phyloP scores from a whole-genome alignment of 2,113 vertebrate species.

The Cyanoderma ruficeps region DNA sequence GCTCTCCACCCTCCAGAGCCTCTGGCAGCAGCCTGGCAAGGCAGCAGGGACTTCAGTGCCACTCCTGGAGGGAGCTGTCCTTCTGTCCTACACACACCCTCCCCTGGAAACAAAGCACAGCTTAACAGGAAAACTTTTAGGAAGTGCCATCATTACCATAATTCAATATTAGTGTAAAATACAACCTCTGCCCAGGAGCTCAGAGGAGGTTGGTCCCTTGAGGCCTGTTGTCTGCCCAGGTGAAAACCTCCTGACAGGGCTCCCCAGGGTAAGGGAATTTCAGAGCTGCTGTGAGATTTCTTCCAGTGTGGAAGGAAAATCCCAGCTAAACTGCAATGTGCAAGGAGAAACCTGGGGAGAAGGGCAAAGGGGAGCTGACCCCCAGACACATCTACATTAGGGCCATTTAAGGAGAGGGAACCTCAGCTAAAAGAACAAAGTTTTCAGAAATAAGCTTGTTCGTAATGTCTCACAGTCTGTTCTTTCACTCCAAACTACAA shows the following conservation, averaged over 20 bases:
- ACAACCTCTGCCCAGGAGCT: not conserved
- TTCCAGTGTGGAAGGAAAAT: not conserved
- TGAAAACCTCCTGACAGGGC: not conserved
- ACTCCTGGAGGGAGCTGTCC: not conserved
- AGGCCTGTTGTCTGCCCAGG: not conserved
- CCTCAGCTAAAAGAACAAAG: not conserved
- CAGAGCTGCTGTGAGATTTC: not conserved
- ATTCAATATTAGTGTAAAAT: not conserved
- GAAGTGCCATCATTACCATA: not conserved
- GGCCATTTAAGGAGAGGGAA: not conserved
- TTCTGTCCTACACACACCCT: not conserved
- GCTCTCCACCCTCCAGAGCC: not conserved
- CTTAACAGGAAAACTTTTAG: not conserved
- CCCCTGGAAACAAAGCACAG: not conserved
- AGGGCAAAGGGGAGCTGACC: not conserved
- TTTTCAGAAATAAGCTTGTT: not conserved
- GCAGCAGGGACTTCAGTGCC: not conserved
- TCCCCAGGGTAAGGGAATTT: not conserved
- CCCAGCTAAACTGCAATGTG: not conserved
- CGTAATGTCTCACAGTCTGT: not conserved
- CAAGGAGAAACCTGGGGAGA: not conserved
- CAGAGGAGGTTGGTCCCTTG: not conserved
- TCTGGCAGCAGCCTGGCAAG: not conserved
- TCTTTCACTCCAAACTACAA: not conserved
- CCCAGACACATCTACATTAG: not conserved